Base-by-base conservation (phyloP, 2,888 invertebrate species). In the Eupithecia centaureata region DNA sequence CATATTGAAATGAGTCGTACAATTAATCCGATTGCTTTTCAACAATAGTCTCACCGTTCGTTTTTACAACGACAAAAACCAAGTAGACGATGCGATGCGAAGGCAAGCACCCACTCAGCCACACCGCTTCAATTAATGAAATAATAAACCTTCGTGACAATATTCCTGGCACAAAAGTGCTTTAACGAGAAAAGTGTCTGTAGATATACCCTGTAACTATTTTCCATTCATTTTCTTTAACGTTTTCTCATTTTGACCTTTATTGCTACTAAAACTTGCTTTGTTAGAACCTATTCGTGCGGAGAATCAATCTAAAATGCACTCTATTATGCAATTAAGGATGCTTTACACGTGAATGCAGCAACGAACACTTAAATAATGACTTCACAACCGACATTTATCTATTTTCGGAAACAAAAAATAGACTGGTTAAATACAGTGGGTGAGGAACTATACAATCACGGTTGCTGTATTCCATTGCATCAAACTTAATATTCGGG, bases 61-160 rank as follows among this genome's bases (percentile, higher is more conserved):
- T 64, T 78, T 80, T 79, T 81, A 68, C 71, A 65, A 74, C 77
- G 71, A 75, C 75, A 80, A 81, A 80, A 76, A 70, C 68, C 58
- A 59, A 64, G 72, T 38, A 68, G 61, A 70, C 72, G 30, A 65
- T 56, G 56, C n/a, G 47, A 65, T 57, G 71, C 73, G 67, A 70
- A 8, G 75, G 71, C 47, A 22, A 47, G 47, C 63, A 73, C 51
- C 72, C 61, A 64, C 56, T 60, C 72, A 61, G 74, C 74, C 67
- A 71, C 75, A 73, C 74, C 77, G 80, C 78, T 84, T 79, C 78
- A 79, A 78, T 81, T 83, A 83, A 81, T 83, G 72, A 83, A 81
- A 81, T 80, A 81, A 82, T 82, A 82, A 79, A 79, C 76, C 76
- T 74, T 74, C 68, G 70, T 77, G 75, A 77, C 75, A 76, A 76